Base-by-base conservation (phyloP, 2,888 invertebrate genomes). In the Abrostola tripartita region DNA sequence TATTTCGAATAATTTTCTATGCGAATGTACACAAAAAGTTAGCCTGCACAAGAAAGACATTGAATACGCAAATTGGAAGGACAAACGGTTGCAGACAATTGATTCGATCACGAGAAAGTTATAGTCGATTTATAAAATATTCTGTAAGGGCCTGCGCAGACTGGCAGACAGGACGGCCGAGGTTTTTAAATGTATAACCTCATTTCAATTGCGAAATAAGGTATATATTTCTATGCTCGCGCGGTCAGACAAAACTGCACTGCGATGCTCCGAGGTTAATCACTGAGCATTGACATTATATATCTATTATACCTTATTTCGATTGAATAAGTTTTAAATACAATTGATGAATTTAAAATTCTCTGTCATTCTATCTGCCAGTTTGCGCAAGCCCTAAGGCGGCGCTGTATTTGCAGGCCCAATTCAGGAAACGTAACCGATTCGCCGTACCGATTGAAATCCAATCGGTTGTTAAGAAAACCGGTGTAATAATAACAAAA, bases 71-170 rank as follows among this genome's bases (percentile, higher is more conserved):
- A 85, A 88, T 86, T 82, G 87, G 84, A 87, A 87, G 83, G 83
- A 89, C 83, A 88, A 87, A 88, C 82, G 81, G 82, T 81, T 71
- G 81, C 71, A 83, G 85, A 86, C 85, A 89, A 87, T 86, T 79
- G 85, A 82, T 79, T 83, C 81, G 82, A 85, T 85, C 81, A 84
- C 74, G 69, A 78, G 74, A 81, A 85, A 87, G 83, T 87, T 85
- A 87, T 80, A 85, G 87, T 81, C 87, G 85, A 89, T 89, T 89
- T 86, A 79, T 78, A 81, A 88, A 89, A 91, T 89, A 90, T 88
- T 82, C 85, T 77, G 80, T 24, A 61, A 64, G 72, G 81, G 73
- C 71, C 71, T 63, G 68, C 35, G 61, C 61, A 24, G 24, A 24
- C 24, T 24, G 24, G 24, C 24, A 24, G 24, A 24, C n/a, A 24